Evolutionary conservation across 2,113 vertebrate genomes (phyloP).

Genomic region (Gavialis gangeticus): DNA sequence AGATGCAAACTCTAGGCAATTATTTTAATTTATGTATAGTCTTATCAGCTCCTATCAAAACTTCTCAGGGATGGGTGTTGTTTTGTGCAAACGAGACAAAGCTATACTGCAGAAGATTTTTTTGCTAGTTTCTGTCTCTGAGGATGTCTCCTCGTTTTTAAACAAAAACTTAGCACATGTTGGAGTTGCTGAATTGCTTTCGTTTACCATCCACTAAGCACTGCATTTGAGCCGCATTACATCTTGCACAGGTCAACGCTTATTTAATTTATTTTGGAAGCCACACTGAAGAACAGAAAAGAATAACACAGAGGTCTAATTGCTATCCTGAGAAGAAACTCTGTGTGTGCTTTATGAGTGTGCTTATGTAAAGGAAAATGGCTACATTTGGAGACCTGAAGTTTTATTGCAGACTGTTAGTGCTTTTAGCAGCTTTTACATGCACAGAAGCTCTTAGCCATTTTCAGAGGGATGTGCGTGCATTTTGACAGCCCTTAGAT

Average conservation of each 20-base stretch:
- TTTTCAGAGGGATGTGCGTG: no score
- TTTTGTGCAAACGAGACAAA: neutral
- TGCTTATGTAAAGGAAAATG: no score
- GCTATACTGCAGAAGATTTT: neutral
- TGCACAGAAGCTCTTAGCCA: no score
- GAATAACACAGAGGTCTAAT: neutral
- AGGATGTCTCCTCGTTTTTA: neutral
- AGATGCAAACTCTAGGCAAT: neutral
- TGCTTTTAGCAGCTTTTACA: neutral
- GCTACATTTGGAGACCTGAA: neutral
- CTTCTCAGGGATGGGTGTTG: neutral
- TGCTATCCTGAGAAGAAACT: neutral
- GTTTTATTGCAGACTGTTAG: neutral
- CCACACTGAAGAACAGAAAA: neutral
- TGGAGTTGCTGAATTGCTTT: neutral
- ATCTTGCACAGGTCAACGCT: rapidly evolving
- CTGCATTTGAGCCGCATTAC: neutral
- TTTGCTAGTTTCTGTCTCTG: neutral
- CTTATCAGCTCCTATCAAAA: slow-evolving; percentile 7
- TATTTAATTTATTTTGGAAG: neutral
- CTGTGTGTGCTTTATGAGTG: no score
- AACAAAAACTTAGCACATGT: neutral
- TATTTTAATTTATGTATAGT: neutral
- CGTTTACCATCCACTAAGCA: neutral
- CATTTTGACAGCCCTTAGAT: no score